Evolutionary conservation across 1,140 invertebrate species (phyloP).

Genomic region (Drosophila navojoa): DNA sequence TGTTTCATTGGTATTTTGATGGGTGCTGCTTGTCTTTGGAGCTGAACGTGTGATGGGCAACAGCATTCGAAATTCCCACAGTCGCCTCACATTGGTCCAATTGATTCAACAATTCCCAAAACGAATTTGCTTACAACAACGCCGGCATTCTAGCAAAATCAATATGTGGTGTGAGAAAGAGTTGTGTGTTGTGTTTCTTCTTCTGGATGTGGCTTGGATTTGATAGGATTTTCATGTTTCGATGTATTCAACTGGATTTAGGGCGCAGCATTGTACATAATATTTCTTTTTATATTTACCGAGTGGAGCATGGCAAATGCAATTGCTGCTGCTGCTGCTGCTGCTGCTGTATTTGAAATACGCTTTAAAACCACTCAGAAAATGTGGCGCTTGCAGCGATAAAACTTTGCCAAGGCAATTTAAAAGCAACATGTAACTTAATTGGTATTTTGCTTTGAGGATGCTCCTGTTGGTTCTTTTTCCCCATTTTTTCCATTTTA

Average conservation of each 20-base stretch:
- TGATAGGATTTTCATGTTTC: conserved; percentile 5
- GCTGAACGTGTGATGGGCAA: not conserved
- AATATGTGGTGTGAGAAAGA: too few relatives aligned
- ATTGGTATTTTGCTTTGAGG: conserved; percentile 43
- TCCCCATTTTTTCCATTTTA: not conserved
- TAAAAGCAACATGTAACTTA: conserved; percentile 48
- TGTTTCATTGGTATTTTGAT: not conserved
- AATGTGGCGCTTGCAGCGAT: not conserved
- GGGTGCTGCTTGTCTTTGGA: not conserved
- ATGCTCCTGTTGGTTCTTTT: not conserved
- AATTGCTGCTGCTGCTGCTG: conserved; percentile 10
- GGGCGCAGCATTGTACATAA: not conserved
- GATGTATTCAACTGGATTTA: conserved; percentile 11
- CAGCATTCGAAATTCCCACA: not conserved
- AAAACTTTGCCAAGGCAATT: conserved; percentile 39
- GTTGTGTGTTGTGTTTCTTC: too few relatives aligned
- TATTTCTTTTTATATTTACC: not conserved
- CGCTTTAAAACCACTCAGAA: not conserved
- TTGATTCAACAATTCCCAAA: not conserved
- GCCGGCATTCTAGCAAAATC: too few relatives aligned
- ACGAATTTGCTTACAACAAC: not conserved
- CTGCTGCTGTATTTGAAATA: not conserved
- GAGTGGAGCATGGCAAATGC: conserved; percentile 21
- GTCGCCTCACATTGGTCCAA: not conserved
- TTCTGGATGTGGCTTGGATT: conserved; percentile 3